Evolutionary conservation across 2,113 vertebrate genomes (phyloP).

Genomic region (Marcusenius ussheri): DNA sequence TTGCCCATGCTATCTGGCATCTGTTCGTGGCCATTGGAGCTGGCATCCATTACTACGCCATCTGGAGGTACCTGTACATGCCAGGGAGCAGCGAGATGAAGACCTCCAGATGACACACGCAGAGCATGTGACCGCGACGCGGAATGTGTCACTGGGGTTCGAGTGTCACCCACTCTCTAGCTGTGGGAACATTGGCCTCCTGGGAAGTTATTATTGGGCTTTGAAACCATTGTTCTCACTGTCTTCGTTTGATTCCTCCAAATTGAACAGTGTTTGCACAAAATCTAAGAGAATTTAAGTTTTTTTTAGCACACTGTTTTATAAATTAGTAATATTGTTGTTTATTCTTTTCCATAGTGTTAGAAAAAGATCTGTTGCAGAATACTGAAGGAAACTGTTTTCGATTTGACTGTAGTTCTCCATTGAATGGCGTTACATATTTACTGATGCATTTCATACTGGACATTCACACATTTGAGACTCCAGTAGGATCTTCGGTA

Average conservation of each 20-base stretch:
- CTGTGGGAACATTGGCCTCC: neutral
- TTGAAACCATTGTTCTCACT: neutral
- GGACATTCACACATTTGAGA: neutral
- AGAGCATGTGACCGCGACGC: neutral
- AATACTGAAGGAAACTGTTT: neutral
- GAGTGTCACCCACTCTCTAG: neutral
- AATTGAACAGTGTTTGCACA: neutral
- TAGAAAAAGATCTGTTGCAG: neutral
- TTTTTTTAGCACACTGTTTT: neutral
- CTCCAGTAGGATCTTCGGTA: neutral
- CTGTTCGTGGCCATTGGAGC: conserved; percentile 87
- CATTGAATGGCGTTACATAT: neutral
- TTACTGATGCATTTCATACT: neutral
- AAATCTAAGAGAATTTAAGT: neutral
- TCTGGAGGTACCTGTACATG: conserved; percentile 86
- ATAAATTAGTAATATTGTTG: neutral
- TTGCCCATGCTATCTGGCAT: conserved; percentile 95
- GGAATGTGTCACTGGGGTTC: neutral
- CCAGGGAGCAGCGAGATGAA: conserved; percentile 55
- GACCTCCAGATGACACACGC: conserved; percentile 65
- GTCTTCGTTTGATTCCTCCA: neutral
- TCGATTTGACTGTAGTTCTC: neutral
- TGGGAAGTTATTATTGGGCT: neutral
- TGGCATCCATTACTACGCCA: conserved; percentile 87
- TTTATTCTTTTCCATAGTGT: neutral